Conservation (phyloP, 2,113 vertebrate species). For the Xenopus tropicalis region DNA sequence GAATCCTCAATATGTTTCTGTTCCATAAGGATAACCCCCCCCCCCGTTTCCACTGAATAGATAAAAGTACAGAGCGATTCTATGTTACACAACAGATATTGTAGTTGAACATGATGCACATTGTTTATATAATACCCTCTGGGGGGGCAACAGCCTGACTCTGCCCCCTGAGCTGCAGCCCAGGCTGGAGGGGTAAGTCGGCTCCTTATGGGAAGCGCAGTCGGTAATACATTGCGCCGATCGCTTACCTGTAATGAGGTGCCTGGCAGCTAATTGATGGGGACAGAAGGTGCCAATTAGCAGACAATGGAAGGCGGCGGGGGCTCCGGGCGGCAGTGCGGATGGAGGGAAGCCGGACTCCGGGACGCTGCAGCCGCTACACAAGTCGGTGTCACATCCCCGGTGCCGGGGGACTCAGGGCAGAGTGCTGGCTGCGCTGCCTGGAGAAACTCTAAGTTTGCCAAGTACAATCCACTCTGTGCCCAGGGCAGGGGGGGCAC, state of each 20-base stretch:
- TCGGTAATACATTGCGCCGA: too few relatives aligned
- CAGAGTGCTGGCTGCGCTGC: not conserved
- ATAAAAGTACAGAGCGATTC: too few relatives aligned
- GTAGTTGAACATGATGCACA: too few relatives aligned
- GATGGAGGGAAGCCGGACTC: not conserved
- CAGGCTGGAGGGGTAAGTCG: too few relatives aligned
- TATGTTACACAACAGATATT: too few relatives aligned
- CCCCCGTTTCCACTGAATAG: too few relatives aligned
- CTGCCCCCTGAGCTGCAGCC: too few relatives aligned
- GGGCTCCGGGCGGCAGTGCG: not conserved
- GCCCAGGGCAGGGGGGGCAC: not conserved
- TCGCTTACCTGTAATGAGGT: constrained; percentile 9
- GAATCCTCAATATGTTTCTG: too few relatives aligned
- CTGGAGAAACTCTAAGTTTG: not conserved
- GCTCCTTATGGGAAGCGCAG: too few relatives aligned
- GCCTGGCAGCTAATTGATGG: not conserved
- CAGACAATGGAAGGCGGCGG: not conserved
- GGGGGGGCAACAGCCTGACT: too few relatives aligned
- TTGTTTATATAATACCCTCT: too few relatives aligned
- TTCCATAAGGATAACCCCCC: too few relatives aligned
- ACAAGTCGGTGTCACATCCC: not conserved
- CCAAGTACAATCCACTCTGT: not conserved
- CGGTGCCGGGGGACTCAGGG: not conserved
- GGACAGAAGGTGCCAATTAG: not conserved
- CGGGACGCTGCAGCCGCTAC: not conserved